Conservation (phyloP, 1,140 invertebrate species). For the Meloidogyne exigua region DNA sequence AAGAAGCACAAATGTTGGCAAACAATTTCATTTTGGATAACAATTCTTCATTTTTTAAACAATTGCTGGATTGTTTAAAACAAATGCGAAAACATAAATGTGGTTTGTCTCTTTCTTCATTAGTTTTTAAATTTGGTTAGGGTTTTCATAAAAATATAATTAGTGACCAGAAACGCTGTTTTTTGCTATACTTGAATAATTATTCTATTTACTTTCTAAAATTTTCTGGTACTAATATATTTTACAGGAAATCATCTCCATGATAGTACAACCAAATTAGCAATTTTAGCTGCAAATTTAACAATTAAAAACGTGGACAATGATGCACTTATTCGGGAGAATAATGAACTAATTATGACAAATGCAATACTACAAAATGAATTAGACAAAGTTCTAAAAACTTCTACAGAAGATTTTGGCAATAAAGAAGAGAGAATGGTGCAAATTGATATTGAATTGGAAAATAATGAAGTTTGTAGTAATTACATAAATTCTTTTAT, state of each 20-base stretch:
- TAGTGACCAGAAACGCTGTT: too few species aligned
- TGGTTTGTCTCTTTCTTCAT: neutral
- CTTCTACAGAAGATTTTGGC: neutral
- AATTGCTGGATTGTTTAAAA: neutral
- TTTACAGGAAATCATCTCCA: conserved; percentile 25
- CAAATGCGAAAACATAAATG: neutral
- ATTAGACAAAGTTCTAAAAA: neutral
- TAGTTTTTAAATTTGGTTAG: neutral
- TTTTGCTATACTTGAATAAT: too few species aligned
- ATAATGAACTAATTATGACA: conserved; percentile 51
- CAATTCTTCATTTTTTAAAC: neutral
- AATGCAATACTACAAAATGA: conserved; percentile 48
- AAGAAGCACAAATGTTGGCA: neutral
- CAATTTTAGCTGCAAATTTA: conserved; percentile 58
- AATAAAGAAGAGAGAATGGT: neutral
- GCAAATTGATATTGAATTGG: too few species aligned
- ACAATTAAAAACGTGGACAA: conserved; percentile 45
- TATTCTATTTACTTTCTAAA: too few species aligned
- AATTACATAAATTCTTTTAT: too few species aligned
- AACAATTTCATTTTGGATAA: neutral
- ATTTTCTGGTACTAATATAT: neutral
- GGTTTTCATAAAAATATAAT: too few species aligned
- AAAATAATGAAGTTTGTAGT: too few species aligned
- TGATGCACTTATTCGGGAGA: conserved; percentile 55
- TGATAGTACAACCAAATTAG: conserved; percentile 42